These are phyloP conservation scores for Probaryconus sp. DNA, from an alignment of 1,140 invertebrate genomes.

Conservation along the genomic window DNA sequence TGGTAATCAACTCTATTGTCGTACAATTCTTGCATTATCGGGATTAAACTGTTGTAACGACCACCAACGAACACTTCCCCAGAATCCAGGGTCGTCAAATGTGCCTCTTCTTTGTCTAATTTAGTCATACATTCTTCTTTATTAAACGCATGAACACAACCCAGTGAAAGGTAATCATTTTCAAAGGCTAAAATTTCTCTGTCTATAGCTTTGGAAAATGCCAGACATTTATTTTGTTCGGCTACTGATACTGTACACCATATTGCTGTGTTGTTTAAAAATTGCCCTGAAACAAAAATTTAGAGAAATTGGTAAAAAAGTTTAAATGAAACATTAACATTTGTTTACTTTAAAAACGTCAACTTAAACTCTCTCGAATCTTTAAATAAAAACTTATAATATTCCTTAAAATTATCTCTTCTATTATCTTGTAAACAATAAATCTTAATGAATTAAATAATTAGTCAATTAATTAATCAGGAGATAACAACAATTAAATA, in stretches of 20 bases:
- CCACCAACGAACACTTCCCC: conserved; percentile 96
- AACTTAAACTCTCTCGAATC: no score
- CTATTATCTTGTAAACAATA: no score
- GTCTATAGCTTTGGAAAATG: conserved; percentile 83
- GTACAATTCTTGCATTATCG: conserved; percentile 89
- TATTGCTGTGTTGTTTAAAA: conserved; percentile 65
- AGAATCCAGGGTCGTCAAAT: conserved; percentile 92
- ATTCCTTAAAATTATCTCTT: no score
- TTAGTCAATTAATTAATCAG: no score
- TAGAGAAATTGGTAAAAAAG: conserved; percentile 1
- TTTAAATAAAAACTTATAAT: no score
- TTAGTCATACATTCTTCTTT: conserved; percentile 90
- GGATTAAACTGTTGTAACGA: conserved; percentile 93
- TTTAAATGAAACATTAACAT: not conserved
- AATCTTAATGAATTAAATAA: no score
- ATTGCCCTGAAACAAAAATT: conserved; percentile 60
- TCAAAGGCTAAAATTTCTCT: conserved; percentile 82
- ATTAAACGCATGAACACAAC: conserved; percentile 84
- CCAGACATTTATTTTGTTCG: conserved; percentile 88
- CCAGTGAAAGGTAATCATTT: conserved; percentile 81
- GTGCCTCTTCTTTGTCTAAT: conserved; percentile 87
- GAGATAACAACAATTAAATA: no score
- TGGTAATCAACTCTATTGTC: conserved; percentile 81
- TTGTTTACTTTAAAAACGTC: no score
- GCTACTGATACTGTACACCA: conserved; percentile 88